Evolutionary conservation across 2,797 vertebrate species (phyloP).

Genomic region (Babyrousa celebensis): DNA sequence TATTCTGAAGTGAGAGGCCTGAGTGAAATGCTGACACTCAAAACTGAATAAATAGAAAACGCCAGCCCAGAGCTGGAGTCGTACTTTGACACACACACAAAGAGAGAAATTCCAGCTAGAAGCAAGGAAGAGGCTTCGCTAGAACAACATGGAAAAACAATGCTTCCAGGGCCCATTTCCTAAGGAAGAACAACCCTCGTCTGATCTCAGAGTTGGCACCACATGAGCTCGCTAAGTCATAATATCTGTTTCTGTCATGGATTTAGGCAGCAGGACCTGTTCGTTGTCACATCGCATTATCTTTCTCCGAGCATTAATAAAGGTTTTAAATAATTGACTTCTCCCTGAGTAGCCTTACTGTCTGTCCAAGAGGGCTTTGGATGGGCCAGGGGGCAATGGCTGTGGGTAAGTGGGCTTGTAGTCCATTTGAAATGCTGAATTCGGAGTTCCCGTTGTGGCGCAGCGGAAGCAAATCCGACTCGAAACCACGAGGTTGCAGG

Average conservation of each 20-base stretch:
- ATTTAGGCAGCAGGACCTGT: conserved; percentile 86
- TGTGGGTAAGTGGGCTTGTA: background rate
- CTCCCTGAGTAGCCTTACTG: background rate
- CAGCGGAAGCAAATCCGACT: too few relatives aligned
- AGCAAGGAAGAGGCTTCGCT: background rate
- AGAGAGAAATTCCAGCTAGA: conserved; percentile 77
- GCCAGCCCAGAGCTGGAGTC: conserved; percentile 78
- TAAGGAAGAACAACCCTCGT: conserved; percentile 83
- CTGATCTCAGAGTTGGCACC: conserved; percentile 85
- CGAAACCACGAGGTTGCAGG: too few relatives aligned
- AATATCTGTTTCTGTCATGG: conserved; percentile 64
- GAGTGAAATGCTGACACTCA: conserved; percentile 82
- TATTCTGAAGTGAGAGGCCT: conserved; percentile 84
- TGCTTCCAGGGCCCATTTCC: conserved; percentile 85
- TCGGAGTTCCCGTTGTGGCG: too few relatives aligned
- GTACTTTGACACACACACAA: conserved; percentile 53
- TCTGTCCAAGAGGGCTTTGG: background rate
- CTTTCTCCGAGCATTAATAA: conserved; percentile 89
- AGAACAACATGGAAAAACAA: background rate
- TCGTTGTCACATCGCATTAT: conserved; percentile 81
- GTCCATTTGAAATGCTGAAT: background rate
- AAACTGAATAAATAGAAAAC: conserved; percentile 78
- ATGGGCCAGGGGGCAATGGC: background rate
- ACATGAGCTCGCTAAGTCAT: conserved; percentile 81
- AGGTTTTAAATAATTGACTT: conserved; percentile 85